Evolutionary conservation across 2,888 invertebrate species (phyloP), one percentile per base, ranked within the genome.

Genomic region (Nephrotoma guestfalica): DNA sequence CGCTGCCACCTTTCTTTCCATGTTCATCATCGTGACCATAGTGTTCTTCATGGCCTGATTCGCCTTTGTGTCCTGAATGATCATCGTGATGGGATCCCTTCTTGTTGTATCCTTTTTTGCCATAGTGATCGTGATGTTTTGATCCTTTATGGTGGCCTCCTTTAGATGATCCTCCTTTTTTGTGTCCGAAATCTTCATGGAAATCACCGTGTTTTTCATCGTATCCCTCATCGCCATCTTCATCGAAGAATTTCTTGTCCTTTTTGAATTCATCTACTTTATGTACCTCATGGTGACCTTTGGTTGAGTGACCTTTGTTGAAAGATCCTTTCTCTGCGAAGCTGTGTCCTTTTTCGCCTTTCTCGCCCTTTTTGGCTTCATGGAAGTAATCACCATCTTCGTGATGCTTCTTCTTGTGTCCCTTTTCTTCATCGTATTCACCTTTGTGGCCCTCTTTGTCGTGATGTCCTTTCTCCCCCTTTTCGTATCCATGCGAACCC

Each of bases 181-280:
- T 95, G 91, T 96, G 95, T 41, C 95, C 95, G 89, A 96, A 95
- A 89, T 95, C 95, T 90, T 96, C 95, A 89, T 96, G 95, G 90
- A 94, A 95, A 47, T 94, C 95, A 88, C 96, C 96, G 89, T 96
- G 96, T 89, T 96, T 96, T 90, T 96, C 95, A 90, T 96, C 96
- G 89, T 95, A 95, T 0, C 95, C 96, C 83, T 94, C 94, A 89
- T 96, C 96, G 88, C 96, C 96, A 89, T 96, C 95, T 91, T 96
- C 96, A 89, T 97, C 96, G 91, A 95, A 96, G 94, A 96, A 96
- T 89, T 96, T 95, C 90, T 97, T 96, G 89, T 96, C 95, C 91
- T 97, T 97, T 90, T 96, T 96, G 91, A 94, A 96, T 91, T 97
- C 97, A 90, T 97, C 96, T 87, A 96, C 91, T 90, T 97, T 97